Evolutionary conservation across 2,113 vertebrate genomes (phyloP).

Genomic region (Vireo altiloquus): DNA sequence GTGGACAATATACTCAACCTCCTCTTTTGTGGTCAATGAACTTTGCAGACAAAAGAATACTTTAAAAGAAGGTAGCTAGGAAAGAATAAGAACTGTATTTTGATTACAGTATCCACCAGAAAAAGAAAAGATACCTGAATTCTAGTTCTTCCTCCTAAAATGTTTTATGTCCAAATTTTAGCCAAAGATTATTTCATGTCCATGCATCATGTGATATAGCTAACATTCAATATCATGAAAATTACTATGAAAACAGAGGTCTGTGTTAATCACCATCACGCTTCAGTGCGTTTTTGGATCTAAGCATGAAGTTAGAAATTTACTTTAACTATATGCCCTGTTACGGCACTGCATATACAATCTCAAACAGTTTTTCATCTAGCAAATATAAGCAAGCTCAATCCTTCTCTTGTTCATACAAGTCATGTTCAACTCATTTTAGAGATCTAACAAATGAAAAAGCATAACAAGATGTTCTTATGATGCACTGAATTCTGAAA

Average conservation of each 20-base stretch:
- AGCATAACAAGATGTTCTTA: neutral
- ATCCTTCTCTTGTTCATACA: neutral
- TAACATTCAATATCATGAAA: neutral
- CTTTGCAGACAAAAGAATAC: neutral
- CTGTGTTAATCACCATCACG: neutral
- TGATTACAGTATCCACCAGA: neutral
- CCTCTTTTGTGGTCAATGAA: neutral
- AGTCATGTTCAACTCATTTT: neutral
- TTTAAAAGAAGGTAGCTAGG: neutral
- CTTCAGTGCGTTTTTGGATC: neutral
- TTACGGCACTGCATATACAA: neutral
- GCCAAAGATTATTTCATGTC: neutral
- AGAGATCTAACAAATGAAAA: neutral
- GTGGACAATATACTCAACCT: neutral
- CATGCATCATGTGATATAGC: neutral
- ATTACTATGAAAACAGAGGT: neutral
- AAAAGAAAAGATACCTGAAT: neutral
- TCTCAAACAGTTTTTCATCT: neutral
- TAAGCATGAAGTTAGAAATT: neutral
- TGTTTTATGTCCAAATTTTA: neutral
- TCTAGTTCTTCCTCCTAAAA: neutral
- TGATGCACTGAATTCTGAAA: neutral
- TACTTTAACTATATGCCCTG: neutral
- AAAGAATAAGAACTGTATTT: neutral
- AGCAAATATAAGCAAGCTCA: neutral